Evolutionary conservation across 2,113 vertebrate genomes (phyloP).

Genomic region (Penelope pileata): DNA sequence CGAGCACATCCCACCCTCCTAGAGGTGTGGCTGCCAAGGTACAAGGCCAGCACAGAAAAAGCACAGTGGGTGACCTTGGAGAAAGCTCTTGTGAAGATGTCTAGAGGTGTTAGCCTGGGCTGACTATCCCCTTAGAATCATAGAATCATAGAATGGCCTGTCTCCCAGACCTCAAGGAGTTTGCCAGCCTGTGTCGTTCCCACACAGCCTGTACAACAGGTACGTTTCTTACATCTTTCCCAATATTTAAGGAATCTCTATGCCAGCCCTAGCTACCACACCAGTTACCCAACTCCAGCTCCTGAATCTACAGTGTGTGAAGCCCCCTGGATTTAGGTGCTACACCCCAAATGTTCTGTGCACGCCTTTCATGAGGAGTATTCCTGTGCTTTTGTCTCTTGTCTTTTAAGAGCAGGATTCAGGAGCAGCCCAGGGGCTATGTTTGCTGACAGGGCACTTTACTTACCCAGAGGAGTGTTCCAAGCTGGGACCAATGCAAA

Average conservation of each 20-base stretch:
- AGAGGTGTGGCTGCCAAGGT: rapidly evolving
- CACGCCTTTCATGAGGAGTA: background rate
- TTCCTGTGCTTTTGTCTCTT: background rate
- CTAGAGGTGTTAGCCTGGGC: too few relatives aligned
- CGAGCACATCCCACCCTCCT: background rate
- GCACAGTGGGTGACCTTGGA: rapidly evolving
- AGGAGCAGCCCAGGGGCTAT: rapidly evolving
- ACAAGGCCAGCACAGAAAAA: too few relatives aligned
- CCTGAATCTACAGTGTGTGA: background rate
- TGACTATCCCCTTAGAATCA: too few relatives aligned
- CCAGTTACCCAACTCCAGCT: background rate
- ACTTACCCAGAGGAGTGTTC: background rate
- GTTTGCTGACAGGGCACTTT: background rate
- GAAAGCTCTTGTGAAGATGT: too few relatives aligned
- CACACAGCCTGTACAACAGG: background rate
- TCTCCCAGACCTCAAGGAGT: background rate
- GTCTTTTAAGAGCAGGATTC: background rate
- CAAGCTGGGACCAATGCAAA: background rate
- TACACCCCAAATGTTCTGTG: background rate
- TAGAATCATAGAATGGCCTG: too few relatives aligned
- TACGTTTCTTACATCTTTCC: background rate
- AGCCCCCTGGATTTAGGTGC: background rate
- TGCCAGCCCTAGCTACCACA: background rate
- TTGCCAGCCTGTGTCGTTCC: rapidly evolving
- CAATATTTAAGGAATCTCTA: background rate